These are phyloP conservation scores for Diadromus collaris DNA, from an alignment of 2,888 invertebrate genomes.

Conservation along the genomic window DNA sequence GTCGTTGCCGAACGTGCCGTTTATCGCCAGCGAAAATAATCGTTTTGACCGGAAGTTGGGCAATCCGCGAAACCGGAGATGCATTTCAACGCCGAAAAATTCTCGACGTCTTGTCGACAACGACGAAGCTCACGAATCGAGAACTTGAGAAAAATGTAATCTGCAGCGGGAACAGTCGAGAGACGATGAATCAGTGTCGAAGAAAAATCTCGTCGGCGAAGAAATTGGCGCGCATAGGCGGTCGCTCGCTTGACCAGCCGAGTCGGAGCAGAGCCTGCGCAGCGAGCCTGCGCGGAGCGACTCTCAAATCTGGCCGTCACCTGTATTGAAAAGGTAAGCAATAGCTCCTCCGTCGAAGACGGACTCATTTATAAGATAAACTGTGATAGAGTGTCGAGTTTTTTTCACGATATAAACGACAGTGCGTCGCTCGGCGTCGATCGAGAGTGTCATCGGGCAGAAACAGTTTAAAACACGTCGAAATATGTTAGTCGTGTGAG, in stretches of 20 bases:
- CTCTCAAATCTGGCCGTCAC: slow-evolving; percentile 82
- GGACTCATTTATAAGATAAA: slow-evolving; percentile 62
- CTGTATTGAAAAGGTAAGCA: slow-evolving; percentile 82
- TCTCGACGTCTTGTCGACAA: neutral
- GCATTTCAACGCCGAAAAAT: slow-evolving; percentile 12
- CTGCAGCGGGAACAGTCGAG: neutral
- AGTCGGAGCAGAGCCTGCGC: slow-evolving; percentile 72
- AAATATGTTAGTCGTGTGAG: slow-evolving; percentile 71
- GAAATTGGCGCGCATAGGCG: slow-evolving; percentile 42
- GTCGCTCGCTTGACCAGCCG: slow-evolving; percentile 61
- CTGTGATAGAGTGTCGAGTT: slow-evolving; percentile 30
- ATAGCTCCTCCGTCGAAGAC: slow-evolving; percentile 67
- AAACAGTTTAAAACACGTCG: slow-evolving; percentile 39
- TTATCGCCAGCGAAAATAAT: slow-evolving; percentile 18
- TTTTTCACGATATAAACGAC: neutral
- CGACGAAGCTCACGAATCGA: slow-evolving; percentile 15
- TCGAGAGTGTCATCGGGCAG: slow-evolving; percentile 70
- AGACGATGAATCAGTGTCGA: neutral
- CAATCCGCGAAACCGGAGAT: slow-evolving; percentile 48
- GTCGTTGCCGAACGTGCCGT: neutral
- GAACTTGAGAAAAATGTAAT: neutral
- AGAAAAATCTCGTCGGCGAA: slow-evolving; percentile 12
- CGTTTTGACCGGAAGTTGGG: slow-evolving; percentile 63
- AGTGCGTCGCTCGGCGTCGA: slow-evolving; percentile 7
- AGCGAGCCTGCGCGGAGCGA: slow-evolving; percentile 77